Conservation (phyloP, 2,113 vertebrate genomes). For the Caloenas nicobarica region DNA sequence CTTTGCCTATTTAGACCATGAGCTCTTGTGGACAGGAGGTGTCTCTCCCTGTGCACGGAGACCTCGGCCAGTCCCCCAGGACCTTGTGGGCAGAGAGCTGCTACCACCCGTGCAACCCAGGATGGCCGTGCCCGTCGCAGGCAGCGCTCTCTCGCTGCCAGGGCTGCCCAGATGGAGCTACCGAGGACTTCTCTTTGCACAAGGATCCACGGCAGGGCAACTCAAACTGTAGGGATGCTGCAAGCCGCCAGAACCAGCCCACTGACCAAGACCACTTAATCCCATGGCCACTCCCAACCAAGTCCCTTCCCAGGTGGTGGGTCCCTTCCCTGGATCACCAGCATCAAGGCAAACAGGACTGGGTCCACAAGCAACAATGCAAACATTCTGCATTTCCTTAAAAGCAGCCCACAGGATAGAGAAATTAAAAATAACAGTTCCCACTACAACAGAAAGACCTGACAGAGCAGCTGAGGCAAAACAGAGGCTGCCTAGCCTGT, state of each 20-base stretch:
- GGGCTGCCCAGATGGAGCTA: fast-evolving
- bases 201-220: not conserved
- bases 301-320: not conserved
- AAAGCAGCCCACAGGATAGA: not conserved
- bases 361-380: not conserved
- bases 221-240: not conserved
- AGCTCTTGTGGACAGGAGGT: not conserved
- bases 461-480: not conserved
- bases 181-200: not conserved
- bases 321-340: not conserved
- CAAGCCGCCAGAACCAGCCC: not conserved
- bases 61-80: not conserved
- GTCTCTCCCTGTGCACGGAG: not conserved
- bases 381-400: not conserved
- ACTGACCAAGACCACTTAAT: not conserved
- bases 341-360: not conserved
- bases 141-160: not conserved
- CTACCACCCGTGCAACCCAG: not conserved
- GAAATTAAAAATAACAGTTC: not conserved
- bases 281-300: no score
- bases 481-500: not conserved
- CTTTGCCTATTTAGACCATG: not conserved
- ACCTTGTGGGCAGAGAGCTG: not conserved
- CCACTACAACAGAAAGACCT: not conserved
- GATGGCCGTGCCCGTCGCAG: not conserved